Conservation (phyloP, 2,888 invertebrate species). For the Lochmaea crataegi region DNA sequence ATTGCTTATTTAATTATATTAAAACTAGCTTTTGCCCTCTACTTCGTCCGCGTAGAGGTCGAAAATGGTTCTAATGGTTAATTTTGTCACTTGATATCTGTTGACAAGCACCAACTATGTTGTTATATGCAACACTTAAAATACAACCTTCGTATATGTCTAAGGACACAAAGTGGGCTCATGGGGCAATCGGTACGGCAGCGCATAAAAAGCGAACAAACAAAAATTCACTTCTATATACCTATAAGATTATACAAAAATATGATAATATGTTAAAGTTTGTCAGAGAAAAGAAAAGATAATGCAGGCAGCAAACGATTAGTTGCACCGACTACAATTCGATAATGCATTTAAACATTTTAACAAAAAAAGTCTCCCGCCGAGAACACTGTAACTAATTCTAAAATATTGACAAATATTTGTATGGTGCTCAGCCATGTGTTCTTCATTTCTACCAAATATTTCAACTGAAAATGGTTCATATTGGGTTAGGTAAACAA, state of each 20-base stretch:
- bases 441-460: constrained; percentile 6
- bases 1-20: too few species aligned
- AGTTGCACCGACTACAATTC: not conserved
- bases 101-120: too few species aligned
- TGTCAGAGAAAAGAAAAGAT: not conserved
- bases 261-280: too few species aligned
- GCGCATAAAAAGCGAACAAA: too few species aligned
- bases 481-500: constrained; percentile 11
- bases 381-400: constrained; percentile 1
- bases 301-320: not conserved
- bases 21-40: too few species aligned
- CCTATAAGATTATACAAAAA: not conserved
- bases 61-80: too few species aligned
- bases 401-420: constrained; percentile 11
- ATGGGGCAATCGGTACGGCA: too few species aligned
- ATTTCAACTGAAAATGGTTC: constrained; percentile 17
- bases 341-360: not conserved
- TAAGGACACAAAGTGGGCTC: too few species aligned
- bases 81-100: too few species aligned
- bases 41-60: too few species aligned
- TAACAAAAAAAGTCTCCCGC: not conserved
- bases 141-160: too few species aligned
- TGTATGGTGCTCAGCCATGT: not conserved
- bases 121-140: too few species aligned
- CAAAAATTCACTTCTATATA: not conserved